Conservation (phyloP, 2,113 vertebrate species). For the Tauraco erythrolophus region DNA sequence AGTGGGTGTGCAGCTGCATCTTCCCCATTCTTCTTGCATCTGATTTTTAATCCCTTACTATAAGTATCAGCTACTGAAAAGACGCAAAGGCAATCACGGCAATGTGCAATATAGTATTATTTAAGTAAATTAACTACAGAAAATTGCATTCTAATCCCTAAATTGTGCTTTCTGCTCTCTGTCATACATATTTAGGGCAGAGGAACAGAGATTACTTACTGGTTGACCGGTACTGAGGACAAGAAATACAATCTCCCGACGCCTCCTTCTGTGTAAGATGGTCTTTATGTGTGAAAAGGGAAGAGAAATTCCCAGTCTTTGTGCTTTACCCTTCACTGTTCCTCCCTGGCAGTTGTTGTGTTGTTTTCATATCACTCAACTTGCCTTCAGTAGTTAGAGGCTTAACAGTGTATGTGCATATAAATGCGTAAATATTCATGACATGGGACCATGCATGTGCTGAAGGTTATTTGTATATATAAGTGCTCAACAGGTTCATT, state of each 20-base stretch:
- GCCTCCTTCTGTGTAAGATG: conserved; percentile 93
- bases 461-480: background rate
- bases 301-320: background rate
- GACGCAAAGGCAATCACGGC: background rate
- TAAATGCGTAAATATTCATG: background rate
- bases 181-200: conserved; percentile 82
- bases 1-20: background rate
- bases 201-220: conserved; percentile 95
- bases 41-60: background rate
- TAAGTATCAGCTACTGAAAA: background rate
- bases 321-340: background rate
- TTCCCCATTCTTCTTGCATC: background rate
- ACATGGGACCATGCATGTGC: background rate
- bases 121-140: background rate
- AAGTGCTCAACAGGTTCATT: background rate
- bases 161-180: conserved; percentile 21
- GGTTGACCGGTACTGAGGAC: conserved; percentile 90
- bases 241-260: conserved; percentile 86
- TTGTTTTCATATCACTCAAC: background rate
- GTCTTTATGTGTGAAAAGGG: background rate
- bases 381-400: background rate
- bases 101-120: background rate
- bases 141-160: background rate
- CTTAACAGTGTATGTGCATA: background rate
- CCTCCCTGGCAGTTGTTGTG: background rate